Percentiles rank a stretch among this genome's conserved stretches.
Conservation (phyloP, 2,888 invertebrate species). For the Ennomos fuscantarius region DNA sequence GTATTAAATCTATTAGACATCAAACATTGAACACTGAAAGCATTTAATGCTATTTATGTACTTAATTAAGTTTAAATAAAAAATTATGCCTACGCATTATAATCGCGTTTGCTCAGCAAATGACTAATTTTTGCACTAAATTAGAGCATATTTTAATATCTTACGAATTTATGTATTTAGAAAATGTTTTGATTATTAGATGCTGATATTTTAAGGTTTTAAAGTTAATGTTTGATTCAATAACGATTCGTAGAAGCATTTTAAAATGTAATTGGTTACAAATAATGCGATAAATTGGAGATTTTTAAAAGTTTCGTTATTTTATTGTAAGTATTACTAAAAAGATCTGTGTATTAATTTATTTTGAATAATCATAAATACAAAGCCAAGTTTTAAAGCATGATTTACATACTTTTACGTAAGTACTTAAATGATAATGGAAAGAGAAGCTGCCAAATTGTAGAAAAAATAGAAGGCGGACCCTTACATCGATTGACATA, state of each 20-base stretch:
- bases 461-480: too few relatives aligned
- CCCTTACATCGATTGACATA: too few relatives aligned
- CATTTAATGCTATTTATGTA: conserved; percentile 47
- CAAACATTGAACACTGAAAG: conserved; percentile 15
- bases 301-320: neutral
- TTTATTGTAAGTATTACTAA: too few relatives aligned
- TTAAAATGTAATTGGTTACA: conserved; percentile 43
- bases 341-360: too few relatives aligned
- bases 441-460: too few relatives aligned
- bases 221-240: neutral
- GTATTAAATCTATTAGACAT: too few relatives aligned
- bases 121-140: conserved; percentile 29
- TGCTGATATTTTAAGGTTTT: conserved; percentile 14
- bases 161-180: conserved; percentile 65
- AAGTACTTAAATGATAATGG: too few relatives aligned
- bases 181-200: conserved; percentile 52
- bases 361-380: too few relatives aligned
- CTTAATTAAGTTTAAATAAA: conserved; percentile 35
- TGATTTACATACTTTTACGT: too few relatives aligned
- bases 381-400: too few relatives aligned
- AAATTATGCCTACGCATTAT: conserved; percentile 42
- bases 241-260: conserved; percentile 4
- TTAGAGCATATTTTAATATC: conserved; percentile 56
- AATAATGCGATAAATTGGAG: conserved; percentile 61
- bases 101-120: conserved; percentile 54